Percentiles rank a stretch among this genome's conserved stretches.
Evolutionary conservation across 1,140 invertebrate species (phyloP).

Genomic region (Portunus trituberculatus): DNA sequence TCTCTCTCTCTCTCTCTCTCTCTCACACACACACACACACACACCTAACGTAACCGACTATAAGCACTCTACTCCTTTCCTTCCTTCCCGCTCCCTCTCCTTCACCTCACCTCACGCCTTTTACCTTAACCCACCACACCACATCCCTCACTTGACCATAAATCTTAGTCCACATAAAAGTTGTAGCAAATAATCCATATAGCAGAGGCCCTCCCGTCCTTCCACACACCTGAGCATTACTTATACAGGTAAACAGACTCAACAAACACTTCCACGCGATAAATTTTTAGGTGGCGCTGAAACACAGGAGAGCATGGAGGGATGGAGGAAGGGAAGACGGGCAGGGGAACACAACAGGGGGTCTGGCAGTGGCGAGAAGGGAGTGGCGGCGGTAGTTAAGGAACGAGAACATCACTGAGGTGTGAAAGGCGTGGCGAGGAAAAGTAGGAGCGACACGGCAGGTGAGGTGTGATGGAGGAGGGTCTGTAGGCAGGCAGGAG

Average conservation of each 20-base stretch:
- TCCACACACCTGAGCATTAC: background rate
- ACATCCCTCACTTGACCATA: background rate
- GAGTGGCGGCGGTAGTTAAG: background rate
- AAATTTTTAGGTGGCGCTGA: background rate
- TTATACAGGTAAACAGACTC: conserved; percentile 12
- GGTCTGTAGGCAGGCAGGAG: background rate
- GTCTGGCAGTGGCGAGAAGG: no score
- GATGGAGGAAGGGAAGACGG: background rate
- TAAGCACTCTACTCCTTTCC: background rate
- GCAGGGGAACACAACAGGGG: background rate
- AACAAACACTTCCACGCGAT: background rate
- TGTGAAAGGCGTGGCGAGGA: background rate
- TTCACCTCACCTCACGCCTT: background rate
- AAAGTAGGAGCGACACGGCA: background rate
- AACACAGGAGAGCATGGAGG: background rate
- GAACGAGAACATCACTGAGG: background rate
- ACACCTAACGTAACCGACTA: background rate
- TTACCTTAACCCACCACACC: background rate
- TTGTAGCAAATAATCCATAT: background rate
- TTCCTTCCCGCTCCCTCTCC: background rate
- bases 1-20: conserved; percentile 44
- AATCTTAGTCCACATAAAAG: background rate
- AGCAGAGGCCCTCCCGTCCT: background rate
- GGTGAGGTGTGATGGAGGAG: background rate
- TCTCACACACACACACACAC: conserved; percentile 10